Evolutionary conservation across 2,888 invertebrate genomes (phyloP).

Genomic region (Synergus itoensis): DNA sequence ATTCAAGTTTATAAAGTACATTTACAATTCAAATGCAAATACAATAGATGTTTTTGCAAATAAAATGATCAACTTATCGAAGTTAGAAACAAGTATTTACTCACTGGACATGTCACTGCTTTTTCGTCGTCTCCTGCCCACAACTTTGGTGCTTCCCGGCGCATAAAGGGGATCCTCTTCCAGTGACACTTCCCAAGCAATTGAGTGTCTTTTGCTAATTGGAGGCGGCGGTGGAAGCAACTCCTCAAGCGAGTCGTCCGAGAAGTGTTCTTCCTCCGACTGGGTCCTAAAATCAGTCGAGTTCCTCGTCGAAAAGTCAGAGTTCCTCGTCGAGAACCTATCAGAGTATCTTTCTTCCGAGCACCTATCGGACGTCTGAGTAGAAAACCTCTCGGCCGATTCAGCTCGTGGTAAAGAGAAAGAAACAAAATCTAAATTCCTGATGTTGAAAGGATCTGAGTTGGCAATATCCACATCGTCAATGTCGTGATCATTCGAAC

Average conservation of each 20-base stretch:
- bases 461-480: conserved; percentile 70
- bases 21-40: not conserved
- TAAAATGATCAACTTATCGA: not conserved
- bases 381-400: conserved; percentile 68
- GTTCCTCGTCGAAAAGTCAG: conserved; percentile 74
- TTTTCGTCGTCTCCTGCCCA: conserved; percentile 77
- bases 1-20: not conserved
- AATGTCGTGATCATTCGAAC: conserved; percentile 71
- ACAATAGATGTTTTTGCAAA: no score
- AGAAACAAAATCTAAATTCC: conserved; percentile 72
- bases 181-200: conserved; percentile 93
- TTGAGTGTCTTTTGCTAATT: conserved; percentile 85
- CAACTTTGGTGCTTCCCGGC: conserved; percentile 85
- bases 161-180: conserved; percentile 85
- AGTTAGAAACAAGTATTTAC: conserved; percentile 52
- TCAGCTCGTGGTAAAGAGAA: conserved; percentile 69
- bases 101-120: conserved; percentile 79
- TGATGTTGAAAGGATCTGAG: conserved; percentile 74
- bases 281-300: conserved; percentile 76
- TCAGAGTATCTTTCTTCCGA: conserved; percentile 73
- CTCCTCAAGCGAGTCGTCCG: conserved; percentile 91
- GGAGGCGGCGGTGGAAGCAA: conserved; percentile 84
- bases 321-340: conserved; percentile 73
- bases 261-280: conserved; percentile 83
- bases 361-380: conserved; percentile 69